Evolutionary conservation across 2,113 vertebrate species (phyloP).

Genomic region (Pelecanoides urinatrix): DNA sequence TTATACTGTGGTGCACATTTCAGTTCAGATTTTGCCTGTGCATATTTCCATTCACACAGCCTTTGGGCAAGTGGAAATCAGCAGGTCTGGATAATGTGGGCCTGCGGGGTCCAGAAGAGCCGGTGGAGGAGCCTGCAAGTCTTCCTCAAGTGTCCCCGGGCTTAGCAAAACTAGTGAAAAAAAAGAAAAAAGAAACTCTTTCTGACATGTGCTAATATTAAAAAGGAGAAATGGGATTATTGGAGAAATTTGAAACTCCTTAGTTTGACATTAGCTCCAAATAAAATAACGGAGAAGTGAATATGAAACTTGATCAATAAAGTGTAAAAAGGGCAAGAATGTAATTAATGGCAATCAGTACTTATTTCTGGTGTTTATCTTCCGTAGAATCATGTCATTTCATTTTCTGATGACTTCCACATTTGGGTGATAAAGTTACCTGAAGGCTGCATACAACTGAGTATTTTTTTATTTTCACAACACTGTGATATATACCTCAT

Average conservation of each 20-base stretch:
- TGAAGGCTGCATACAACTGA: background rate
- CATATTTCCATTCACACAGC: background rate
- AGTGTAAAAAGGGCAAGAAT: background rate
- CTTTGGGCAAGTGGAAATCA: background rate
- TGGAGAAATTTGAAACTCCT: background rate
- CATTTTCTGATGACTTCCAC: background rate
- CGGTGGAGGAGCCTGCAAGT: background rate
- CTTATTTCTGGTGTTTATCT: background rate
- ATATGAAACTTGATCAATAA: slow-evolving; percentile 37
- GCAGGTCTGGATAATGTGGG: too few species aligned
- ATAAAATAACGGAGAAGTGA: background rate
- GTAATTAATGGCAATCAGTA: background rate
- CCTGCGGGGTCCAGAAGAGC: background rate
- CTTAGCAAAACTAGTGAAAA: background rate
- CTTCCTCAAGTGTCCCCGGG: background rate
- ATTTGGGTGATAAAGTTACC: background rate
- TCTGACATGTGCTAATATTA: background rate
- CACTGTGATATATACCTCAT: background rate
- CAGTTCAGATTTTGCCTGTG: background rate
- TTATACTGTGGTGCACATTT: background rate
- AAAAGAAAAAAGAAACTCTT: background rate
- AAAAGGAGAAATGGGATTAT: background rate
- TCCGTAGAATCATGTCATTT: background rate
- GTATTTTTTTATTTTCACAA: background rate
- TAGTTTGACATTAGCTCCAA: background rate